Evolutionary conservation across 1,140 invertebrate genomes (phyloP), one percentile per base, ranked within the genome.

Genomic region (Drosophila dunni): DNA sequence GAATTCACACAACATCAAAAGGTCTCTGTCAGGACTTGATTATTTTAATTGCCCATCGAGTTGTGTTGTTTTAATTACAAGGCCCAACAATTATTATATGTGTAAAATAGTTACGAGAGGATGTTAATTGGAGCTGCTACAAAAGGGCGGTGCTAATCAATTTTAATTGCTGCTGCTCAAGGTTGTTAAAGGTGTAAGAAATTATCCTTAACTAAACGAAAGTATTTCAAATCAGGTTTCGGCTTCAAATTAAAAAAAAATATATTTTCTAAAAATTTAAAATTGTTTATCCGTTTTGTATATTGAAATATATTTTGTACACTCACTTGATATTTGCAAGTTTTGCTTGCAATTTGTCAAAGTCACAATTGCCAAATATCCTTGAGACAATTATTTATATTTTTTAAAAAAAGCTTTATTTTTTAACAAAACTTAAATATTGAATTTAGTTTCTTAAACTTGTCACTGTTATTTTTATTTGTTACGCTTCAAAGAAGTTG

Each of bases 1-100:
- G 64, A 74, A 88, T 86, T 86, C 83, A 83, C 83, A 88, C 82
- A 76, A 88, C 65, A 79, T 88, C 83, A 65, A 70, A 56, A 61
- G 48, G 38, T 20, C 68, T 29, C 24, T 54, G 40, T 34, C 56
- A 68, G 68, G 57, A 56, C 79, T 71, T 82, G 70, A 83, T 86
- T 88, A 88, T 88, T 79, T 88, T 86, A 86, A 86, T 86, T 86
- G 83, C 64, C 44, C 50, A 36, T 42, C 44, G 13, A 61, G 63
- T 70, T 85, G 75, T 69, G 75, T 68, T 81, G 51, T 82, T 82
- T 79, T 88, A 86, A 86, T 86, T 88, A 68, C 67, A 50, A 72
- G 20, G 36, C 61, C 44, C 60, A 53, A 17, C 17, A 36, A 67
- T 60, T 63, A 57, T 46, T 17, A 64, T 48, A 33, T 11, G 54